Percentiles rank a stretch among this genome's conserved stretches.
These are phyloP conservation scores for Pantherophis alleghaniensis DNA, from an alignment of 2,797 vertebrate species.

Conservation along the genomic window DNA sequence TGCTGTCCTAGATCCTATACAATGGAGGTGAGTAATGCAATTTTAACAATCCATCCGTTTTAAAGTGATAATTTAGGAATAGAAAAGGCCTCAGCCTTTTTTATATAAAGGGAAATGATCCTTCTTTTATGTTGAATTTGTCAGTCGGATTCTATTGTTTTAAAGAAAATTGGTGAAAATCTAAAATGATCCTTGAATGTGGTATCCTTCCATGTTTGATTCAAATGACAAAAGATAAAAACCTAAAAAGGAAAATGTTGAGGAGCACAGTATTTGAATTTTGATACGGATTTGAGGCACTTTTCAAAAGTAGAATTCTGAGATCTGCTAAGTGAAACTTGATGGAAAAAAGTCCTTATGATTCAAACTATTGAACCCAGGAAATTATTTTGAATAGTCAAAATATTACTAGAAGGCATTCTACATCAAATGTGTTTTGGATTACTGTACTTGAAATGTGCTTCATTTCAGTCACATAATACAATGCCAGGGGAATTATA, in stretches of 20 bases:
- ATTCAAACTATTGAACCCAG: background rate
- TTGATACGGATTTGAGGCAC: background rate
- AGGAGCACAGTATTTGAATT: background rate
- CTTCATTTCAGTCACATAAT: background rate
- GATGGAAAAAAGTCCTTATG: background rate
- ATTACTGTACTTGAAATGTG: background rate
- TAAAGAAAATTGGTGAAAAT: background rate
- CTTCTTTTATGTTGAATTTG: background rate
- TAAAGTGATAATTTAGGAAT: background rate
- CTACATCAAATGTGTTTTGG: background rate
- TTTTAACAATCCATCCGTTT: background rate
- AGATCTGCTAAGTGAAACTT: background rate
- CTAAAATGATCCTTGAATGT: background rate
- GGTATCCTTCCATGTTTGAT: background rate
- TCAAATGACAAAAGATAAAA: background rate
- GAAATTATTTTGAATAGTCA: background rate
- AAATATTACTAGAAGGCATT: background rate
- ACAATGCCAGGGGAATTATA: background rate
- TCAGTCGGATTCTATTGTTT: background rate
- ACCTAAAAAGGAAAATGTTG: background rate
- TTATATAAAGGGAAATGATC: background rate
- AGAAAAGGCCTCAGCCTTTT: background rate
- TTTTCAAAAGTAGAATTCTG: background rate
- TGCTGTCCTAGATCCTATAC: background rate
- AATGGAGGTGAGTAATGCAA: slow-evolving; percentile 20